Conservation (phyloP, 2,888 invertebrate species). For the Parochlus steinenii region DNA sequence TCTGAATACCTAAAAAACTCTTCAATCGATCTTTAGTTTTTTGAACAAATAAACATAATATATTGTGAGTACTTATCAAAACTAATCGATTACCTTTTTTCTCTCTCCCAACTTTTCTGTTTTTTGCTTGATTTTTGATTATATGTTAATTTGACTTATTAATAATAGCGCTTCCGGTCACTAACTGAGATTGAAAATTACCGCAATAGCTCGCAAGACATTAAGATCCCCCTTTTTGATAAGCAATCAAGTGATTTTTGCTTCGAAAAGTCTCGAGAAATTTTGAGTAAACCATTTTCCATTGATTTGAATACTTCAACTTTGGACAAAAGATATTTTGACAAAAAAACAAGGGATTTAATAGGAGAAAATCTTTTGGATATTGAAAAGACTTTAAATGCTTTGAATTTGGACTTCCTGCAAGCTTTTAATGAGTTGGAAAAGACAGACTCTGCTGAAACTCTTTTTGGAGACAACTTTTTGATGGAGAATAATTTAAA, state of each 20-base stretch:
- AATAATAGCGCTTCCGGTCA: slow-evolving; percentile 32
- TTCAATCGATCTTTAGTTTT: not conserved
- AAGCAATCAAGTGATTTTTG: slow-evolving; percentile 57
- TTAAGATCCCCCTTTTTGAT: slow-evolving; percentile 49
- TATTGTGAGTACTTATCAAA: slow-evolving; percentile 4
- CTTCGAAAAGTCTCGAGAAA: slow-evolving; percentile 52
- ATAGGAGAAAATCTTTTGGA: slow-evolving; percentile 29
- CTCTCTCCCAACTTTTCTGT: slow-evolving; percentile 7
- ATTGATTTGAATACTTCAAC: slow-evolving; percentile 9
- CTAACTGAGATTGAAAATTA: slow-evolving; percentile 35
- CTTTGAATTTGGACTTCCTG: slow-evolving; percentile 30
- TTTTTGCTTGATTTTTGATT: slow-evolving; percentile 10
- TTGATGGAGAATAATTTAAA: slow-evolving; percentile 10
- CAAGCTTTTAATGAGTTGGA: slow-evolving; percentile 30
- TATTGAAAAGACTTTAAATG: slow-evolving; percentile 30
- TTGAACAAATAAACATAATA: not conserved
- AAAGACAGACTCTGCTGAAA: slow-evolving; percentile 31
- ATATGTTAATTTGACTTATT: slow-evolving; percentile 12
- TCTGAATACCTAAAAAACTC: slow-evolving; percentile 1
- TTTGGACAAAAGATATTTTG: slow-evolving; percentile 12
- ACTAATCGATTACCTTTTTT: slow-evolving; percentile 9
- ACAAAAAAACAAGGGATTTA: slow-evolving; percentile 21
- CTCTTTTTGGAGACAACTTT: slow-evolving; percentile 21
- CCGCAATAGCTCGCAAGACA: slow-evolving; percentile 25
- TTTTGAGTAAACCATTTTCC: slow-evolving; percentile 40